phyloP scores from a whole-genome alignment of 2,888 invertebrate genomes.

The Hedychridium roseum region DNA sequence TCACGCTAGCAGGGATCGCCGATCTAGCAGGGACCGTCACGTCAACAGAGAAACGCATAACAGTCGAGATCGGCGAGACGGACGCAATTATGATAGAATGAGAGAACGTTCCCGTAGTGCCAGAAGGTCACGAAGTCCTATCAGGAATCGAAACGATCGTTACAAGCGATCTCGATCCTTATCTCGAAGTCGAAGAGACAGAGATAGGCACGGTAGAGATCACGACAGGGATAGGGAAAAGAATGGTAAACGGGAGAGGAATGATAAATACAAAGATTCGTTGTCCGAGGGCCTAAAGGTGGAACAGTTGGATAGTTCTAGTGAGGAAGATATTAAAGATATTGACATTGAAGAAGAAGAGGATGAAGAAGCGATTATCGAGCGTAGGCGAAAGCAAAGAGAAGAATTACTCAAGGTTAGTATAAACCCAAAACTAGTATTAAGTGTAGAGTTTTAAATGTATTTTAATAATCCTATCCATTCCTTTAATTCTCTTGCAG shows the following conservation, averaged over 20 bases:
- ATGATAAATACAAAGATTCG: constrained; percentile 74
- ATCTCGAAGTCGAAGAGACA: constrained; percentile 51
- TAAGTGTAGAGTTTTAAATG: no score
- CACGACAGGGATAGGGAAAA: constrained; percentile 62
- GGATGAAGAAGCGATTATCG: constrained; percentile 93
- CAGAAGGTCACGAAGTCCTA: constrained; percentile 57
- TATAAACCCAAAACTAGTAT: no score
- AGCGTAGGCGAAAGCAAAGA: constrained; percentile 83
- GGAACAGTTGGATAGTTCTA: constrained; percentile 72
- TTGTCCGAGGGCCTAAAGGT: constrained; percentile 81
- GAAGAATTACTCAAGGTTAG: constrained; percentile 85
- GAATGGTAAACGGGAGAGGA: constrained; percentile 59
- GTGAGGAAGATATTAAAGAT: constrained; percentile 74
- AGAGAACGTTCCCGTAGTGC: constrained; percentile 54
- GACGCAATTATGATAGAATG: constrained; percentile 51
- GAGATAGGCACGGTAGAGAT: constrained; percentile 57
- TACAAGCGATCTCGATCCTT: constrained; percentile 52
- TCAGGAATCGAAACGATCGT: constrained; percentile 50
- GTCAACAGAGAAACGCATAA: no score
- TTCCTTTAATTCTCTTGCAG: constrained; percentile 53
- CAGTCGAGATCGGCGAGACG: constrained; percentile 55
- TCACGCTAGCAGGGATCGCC: constrained; percentile 47
- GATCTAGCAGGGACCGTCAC: constrained; percentile 52
- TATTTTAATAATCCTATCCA: no score
- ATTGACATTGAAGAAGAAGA: constrained; percentile 86